Base-by-base conservation (phyloP, 92 coral and sea anemone genomes). In the Nematostella vectensis region DNA sequence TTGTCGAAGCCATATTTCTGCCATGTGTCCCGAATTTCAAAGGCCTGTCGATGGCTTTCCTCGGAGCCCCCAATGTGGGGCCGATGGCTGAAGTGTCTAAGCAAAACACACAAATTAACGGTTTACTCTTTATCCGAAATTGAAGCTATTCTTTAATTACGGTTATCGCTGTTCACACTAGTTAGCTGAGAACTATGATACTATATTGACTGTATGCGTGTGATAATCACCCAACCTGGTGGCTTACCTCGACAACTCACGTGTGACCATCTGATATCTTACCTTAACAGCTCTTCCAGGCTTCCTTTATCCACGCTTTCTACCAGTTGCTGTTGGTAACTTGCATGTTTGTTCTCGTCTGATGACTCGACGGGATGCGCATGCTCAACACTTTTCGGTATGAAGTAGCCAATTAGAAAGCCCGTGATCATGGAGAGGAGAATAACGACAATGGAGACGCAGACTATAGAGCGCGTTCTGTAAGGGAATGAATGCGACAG, bases 31-130 rank as follows among this genome's bases (percentile, higher is more conserved):
- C 52, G 25, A 27, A 77, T 71, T 39, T 16, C 39, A 6, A 21
- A 30, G 11, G 84, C 84, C 25, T 77, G 79, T 17, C 62, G 63
- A 16, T 50, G 15, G 59, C 84, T 77, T 3, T 61, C 51, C 1
- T 21, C 19, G 0, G 80, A 71, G 22, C 84, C 84, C 8, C 79
- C 68, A 12, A 40, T 27, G 50, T 77, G 84, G 2, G 84, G 84
- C 4, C 53, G 31, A 19, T 75, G 56, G 0, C 81, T 58, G 25
- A 77, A 52, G 23, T 57, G 40, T 48, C 84, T 75, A 31, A 54
- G 29, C 36, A 50, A 24, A 47, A 8, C n/a, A 58, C 15, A 57
- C n/a, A n/a, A n/a, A n/a, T n/a, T n/a, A n/a, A n/a, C n/a, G n/a
- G n/a, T n/a, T n/a, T n/a, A n/a, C n/a, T n/a, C n/a, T n/a, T n/a